Conservation (phyloP, 2,888 invertebrate genomes). For the Hypena proboscidalis region DNA sequence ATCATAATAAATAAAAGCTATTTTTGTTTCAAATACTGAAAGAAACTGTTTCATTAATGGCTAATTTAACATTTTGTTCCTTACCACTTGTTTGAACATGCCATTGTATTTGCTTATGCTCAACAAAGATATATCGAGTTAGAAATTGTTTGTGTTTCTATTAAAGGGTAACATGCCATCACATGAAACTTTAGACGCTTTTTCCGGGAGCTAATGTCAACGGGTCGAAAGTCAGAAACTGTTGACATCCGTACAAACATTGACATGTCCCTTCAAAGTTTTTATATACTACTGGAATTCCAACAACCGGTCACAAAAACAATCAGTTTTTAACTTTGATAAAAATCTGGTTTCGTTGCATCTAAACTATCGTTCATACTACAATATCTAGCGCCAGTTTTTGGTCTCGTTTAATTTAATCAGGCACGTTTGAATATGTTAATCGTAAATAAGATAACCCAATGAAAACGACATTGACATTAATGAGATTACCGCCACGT, state of each 20-base stretch:
- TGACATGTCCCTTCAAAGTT: slow-evolving; percentile 53
- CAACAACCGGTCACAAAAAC: slow-evolving; percentile 17
- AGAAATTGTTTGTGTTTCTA: slow-evolving; percentile 65
- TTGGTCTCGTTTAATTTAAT: neutral
- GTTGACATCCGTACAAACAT: slow-evolving; percentile 77
- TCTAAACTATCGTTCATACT: neutral
- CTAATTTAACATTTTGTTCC: no score
- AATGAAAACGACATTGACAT: slow-evolving; percentile 21
- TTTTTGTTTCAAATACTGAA: no score
- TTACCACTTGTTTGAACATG: no score
- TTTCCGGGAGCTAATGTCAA: slow-evolving; percentile 64
- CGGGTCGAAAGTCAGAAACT: slow-evolving; percentile 70
- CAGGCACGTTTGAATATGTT: slow-evolving; percentile 2
- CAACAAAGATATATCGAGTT: slow-evolving; percentile 53
- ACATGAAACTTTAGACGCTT: slow-evolving; percentile 66
- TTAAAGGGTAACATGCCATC: slow-evolving; percentile 65
- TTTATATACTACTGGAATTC: slow-evolving; percentile 63
- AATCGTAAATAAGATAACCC: slow-evolving; percentile 28
- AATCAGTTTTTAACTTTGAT: slow-evolving; percentile 10
- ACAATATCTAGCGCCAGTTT: neutral
- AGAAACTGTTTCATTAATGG: no score
- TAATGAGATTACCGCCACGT: slow-evolving; percentile 18
- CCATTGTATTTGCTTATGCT: no score
- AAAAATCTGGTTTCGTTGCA: neutral
- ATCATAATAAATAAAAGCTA: no score